A percentile compares a stretch with the other conserved stretches of the same genome.
Conservation (phyloP, 2,113 vertebrate species). For the Phylloscopus trochilus region DNA sequence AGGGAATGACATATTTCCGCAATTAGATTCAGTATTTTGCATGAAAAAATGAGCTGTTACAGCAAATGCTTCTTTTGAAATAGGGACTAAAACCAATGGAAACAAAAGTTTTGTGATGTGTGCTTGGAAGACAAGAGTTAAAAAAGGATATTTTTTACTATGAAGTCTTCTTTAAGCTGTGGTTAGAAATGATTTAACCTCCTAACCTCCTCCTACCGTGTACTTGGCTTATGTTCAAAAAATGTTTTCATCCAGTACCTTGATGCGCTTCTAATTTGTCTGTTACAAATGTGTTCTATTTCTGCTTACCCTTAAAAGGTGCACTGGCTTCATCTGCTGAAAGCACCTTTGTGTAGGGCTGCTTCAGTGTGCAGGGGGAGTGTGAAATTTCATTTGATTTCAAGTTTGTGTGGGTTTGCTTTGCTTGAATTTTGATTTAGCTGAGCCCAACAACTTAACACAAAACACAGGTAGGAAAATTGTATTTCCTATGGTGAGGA, state of each 20-base stretch:
- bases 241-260: conserved; percentile 55
- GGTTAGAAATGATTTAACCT: conserved; percentile 38
- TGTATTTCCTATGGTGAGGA: neutral
- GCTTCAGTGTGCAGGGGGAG: neutral
- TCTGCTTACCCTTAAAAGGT: neutral
- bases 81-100: conserved; percentile 2
- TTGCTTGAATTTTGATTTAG: conserved; percentile 22
- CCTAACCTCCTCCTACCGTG: conserved; percentile 48
- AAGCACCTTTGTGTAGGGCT: neutral
- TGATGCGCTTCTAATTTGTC: conserved; percentile 51
- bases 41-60: conserved; percentile 66
- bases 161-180: conserved; percentile 54
- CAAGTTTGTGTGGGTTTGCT: neutral
- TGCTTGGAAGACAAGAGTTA: conserved; percentile 44
- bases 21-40: conserved; percentile 71
- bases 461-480: conserved; percentile 42
- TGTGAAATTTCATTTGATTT: conserved; percentile 44
- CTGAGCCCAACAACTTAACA: conserved; percentile 20
- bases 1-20: conserved; percentile 66
- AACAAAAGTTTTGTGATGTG: conserved; percentile 56
- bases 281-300: conserved; percentile 37
- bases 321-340: neutral
- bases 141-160: conserved; percentile 63
- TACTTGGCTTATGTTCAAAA: conserved; percentile 13
- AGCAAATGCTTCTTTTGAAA: conserved; percentile 56